These are phyloP conservation scores for Macrophya alboannulata DNA, from an alignment of 2,888 invertebrate genomes.

Conservation along the genomic window DNA sequence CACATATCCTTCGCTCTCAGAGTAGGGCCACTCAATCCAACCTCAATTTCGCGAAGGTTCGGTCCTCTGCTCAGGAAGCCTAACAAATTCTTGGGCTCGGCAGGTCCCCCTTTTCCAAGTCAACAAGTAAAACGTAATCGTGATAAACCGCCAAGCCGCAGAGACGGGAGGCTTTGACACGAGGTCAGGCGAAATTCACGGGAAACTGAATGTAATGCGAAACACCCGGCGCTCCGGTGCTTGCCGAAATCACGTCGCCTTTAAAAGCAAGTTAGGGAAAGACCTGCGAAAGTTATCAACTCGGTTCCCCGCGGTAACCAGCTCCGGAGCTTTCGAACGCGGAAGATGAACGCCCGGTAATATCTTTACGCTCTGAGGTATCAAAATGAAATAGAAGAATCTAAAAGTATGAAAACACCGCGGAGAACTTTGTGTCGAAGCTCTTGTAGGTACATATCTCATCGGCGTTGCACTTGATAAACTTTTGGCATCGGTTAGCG, in stretches of 20 bases:
- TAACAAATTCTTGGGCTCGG: slow-evolving; percentile 10
- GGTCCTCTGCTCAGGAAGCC: slow-evolving; percentile 23
- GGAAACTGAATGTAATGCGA: slow-evolving; percentile 37
- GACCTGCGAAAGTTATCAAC: slow-evolving; percentile 35
- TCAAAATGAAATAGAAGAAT: neutral
- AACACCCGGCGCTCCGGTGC: slow-evolving; percentile 36
- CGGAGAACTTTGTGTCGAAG: slow-evolving; percentile 28
- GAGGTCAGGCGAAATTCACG: slow-evolving; percentile 34
- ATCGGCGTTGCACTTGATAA: slow-evolving; percentile 30
- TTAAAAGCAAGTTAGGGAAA: slow-evolving; percentile 28
- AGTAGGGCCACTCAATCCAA: slow-evolving; percentile 45
- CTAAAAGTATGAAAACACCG: slow-evolving; percentile 3
- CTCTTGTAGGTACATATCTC: neutral
- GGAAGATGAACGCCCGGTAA: slow-evolving; percentile 4
- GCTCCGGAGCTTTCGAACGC: slow-evolving; percentile 20
- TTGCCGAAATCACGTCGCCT: slow-evolving; percentile 23
- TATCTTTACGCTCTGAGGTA: slow-evolving; percentile 24
- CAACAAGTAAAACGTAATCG: slow-evolving; percentile 40
- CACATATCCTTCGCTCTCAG: slow-evolving; percentile 6
- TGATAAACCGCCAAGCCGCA: slow-evolving; percentile 32
- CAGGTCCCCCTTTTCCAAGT: slow-evolving; percentile 29
- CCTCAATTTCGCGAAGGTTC: slow-evolving; percentile 42
- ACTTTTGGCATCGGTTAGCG: slow-evolving; percentile 23
- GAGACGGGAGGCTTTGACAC: slow-evolving; percentile 19
- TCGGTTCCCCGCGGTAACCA: slow-evolving; percentile 14